A percentile compares a stretch with the other conserved stretches of the same genome.
phyloP scores from a whole-genome alignment of 2,797 vertebrate species.

The Tapirus indicus region DNA sequence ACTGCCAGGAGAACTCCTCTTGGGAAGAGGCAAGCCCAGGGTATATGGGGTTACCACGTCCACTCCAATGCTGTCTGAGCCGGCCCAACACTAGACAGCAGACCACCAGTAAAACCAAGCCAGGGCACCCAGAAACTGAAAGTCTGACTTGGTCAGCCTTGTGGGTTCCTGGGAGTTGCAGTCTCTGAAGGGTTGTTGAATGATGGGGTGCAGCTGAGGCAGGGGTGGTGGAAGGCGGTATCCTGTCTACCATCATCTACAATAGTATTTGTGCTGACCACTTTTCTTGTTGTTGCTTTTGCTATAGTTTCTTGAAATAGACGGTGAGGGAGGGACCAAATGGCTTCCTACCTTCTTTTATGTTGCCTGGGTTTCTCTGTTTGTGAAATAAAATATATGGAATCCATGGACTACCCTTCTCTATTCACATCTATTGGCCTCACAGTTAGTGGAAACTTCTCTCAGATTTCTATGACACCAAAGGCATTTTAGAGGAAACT shows the following conservation, averaged over 20 bases:
- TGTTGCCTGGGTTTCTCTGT: not conserved
- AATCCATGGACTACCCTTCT: not conserved
- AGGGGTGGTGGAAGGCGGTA: not conserved
- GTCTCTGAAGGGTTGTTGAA: not conserved
- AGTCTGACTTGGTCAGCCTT: not conserved
- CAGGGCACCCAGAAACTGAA: not conserved
- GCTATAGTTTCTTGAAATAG: not conserved
- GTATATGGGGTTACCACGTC: not conserved
- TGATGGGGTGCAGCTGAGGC: not conserved
- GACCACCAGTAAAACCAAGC: not conserved
- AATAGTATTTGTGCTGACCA: accelerated
- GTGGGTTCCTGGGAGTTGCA: not conserved
- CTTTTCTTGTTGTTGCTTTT: not conserved
- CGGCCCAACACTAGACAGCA: not conserved
- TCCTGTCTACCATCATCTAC: not conserved
- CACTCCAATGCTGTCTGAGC: too few species aligned
- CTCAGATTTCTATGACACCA: not conserved
- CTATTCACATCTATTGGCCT: not conserved
- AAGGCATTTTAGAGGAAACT: conserved; percentile 13
- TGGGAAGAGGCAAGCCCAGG: not conserved
- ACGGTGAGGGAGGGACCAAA: not conserved
- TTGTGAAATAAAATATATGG: not conserved
- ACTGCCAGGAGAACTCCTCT: not conserved
- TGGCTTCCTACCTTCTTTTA: not conserved
- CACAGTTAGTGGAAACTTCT: not conserved